Percentiles rank a stretch among this genome's conserved stretches.
phyloP scores from a whole-genome alignment of 2,888 invertebrate species.

The Pemphredon lugubris region DNA sequence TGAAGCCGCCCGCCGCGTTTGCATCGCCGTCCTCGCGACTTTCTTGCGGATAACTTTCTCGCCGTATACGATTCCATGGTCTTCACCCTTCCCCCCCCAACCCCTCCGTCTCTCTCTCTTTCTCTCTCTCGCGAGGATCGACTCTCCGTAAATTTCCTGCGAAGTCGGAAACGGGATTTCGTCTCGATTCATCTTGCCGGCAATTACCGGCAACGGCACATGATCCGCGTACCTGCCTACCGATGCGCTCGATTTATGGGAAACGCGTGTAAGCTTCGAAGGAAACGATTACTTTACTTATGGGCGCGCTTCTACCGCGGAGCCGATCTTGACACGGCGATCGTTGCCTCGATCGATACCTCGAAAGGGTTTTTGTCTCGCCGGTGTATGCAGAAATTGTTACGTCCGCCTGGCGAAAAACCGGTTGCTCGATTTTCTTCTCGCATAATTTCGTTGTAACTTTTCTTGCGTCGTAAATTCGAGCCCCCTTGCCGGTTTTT shows the following conservation, averaged over 20 bases:
- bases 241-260: conserved; percentile 62
- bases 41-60: conserved; percentile 70
- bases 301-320: conserved; percentile 47
- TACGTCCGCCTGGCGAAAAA: neutral
- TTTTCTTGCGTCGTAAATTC: too few relatives aligned
- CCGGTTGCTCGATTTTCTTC: neutral
- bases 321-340: conserved; percentile 50
- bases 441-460: too few relatives aligned
- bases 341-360: conserved; percentile 45
- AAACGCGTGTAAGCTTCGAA: conserved; percentile 55
- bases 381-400: neutral
- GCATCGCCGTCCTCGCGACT: conserved; percentile 55
- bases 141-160: conserved; percentile 67
- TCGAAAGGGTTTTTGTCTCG: conserved; percentile 13
- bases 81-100: neutral
- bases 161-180: conserved; percentile 68
- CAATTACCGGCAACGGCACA: conserved; percentile 67
- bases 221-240: conserved; percentile 62
- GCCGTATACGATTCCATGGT: conserved; percentile 65
- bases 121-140: too few relatives aligned
- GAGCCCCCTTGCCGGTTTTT: too few relatives aligned
- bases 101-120: too few relatives aligned
- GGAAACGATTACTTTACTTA: conserved; percentile 62
- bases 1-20: conserved; percentile 50
- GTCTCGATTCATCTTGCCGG: conserved; percentile 68